Evolutionary conservation across 2,888 invertebrate genomes (phyloP), one percentile per base, ranked within the genome.

Genomic region (Germaria angustata): DNA sequence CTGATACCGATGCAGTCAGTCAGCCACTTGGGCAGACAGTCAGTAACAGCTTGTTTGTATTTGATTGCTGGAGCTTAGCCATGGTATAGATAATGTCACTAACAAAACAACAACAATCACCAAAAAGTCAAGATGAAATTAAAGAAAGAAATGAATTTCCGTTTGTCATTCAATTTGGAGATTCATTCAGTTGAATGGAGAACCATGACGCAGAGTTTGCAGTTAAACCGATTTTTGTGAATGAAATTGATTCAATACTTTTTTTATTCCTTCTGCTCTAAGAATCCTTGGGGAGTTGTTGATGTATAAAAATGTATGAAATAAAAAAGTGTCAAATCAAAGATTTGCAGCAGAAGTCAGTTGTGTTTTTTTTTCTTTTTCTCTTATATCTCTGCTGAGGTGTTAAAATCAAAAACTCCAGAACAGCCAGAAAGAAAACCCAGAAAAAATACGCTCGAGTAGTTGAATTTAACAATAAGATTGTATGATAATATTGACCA

Each of bases 401-500:
- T 68, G 75, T 80, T 80, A 22, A 73, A 65, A 61, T 61, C 44
- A 22, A 32, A 46, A 41, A 51, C 17, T 57, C n/a, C 7, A 32
- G n/a, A 15, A 11, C 20, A 32, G 13, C 44, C 28, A 59, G 6
- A 66, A 39, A 63, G 15, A 53, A 61, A 59, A 44, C n/a, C n/a
- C n/a, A n/a, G 66, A 13, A 8, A 28, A 46, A 34, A 41, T 32
- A 41, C 7, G 15, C 24, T 49, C 53, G 36, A 72, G 51, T 46
- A 71, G 78, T 65, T 75, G 71, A 63, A 57, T 57, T 78, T 68
- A 77, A 79, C 82, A 82, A 79, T 82, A 41, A 79, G 82, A 82
- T 82, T 76, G 44, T 15, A 53, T 61, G 75, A 79, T 82, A 75
- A 82, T 69, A 71, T 41, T 78, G 51, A 61, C 71, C 82, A 82